Percentiles rank a stretch among this genome's conserved stretches.
Conservation (phyloP, 2,113 vertebrate genomes). For the Tenrec ecaudatus region DNA sequence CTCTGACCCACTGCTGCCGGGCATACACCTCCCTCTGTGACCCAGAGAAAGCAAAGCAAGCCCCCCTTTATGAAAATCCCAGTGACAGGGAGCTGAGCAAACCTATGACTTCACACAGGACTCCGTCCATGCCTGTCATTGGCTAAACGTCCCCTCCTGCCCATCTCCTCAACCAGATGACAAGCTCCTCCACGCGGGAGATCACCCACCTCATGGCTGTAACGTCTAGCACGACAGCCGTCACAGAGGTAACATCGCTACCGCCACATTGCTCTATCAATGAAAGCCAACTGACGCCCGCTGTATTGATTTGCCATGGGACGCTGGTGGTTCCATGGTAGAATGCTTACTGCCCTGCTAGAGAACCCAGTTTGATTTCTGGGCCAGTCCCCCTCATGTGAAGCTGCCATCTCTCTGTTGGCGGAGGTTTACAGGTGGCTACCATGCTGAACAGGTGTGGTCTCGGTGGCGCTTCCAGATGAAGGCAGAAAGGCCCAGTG, state of each 20-base stretch:
- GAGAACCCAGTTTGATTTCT: not conserved
- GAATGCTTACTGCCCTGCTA: not conserved
- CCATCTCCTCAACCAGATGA: not conserved
- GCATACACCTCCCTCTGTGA: not conserved
- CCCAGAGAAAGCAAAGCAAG: constrained; percentile 40
- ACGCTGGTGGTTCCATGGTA: not conserved
- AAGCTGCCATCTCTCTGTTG: not conserved
- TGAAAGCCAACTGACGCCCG: not conserved
- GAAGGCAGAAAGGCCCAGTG: not conserved
- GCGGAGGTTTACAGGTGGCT: not conserved
- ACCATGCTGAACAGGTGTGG: not conserved
- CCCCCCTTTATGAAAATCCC: not conserved
- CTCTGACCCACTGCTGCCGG: constrained; percentile 18
- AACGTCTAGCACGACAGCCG: not conserved
- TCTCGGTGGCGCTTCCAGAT: not conserved
- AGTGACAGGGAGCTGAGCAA: not conserved
- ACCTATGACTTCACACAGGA: not conserved
- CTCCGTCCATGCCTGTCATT: not conserved
- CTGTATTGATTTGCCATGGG: not conserved
- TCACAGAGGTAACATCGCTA: not conserved
- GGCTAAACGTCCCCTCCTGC: not conserved
- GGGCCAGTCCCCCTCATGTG: not conserved
- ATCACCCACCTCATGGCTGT: not conserved
- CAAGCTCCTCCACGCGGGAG: constrained; percentile 15
- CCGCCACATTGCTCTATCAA: not conserved